Evolutionary conservation across 2,113 vertebrate genomes (phyloP).

Genomic region (Eudorcas thomsonii): DNA sequence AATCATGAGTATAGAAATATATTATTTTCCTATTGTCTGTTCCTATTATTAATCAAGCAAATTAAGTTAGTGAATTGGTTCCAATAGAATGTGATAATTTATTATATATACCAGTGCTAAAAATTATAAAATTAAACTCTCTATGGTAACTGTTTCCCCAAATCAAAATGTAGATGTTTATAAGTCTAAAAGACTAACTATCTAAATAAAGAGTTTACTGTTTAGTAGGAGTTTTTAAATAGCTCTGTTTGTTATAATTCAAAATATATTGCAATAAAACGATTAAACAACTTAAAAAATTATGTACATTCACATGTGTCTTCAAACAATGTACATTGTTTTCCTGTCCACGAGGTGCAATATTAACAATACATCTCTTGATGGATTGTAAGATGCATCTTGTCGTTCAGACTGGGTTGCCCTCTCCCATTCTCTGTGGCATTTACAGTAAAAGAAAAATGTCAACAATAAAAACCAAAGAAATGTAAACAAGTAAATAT

Average conservation of each 20-base stretch:
- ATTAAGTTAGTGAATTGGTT: conserved; percentile 58
- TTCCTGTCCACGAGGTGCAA: not conserved
- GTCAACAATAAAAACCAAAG: not conserved
- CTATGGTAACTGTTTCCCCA: not conserved
- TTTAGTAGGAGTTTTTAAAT: not conserved
- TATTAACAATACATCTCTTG: not conserved
- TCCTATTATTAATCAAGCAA: conserved; percentile 55
- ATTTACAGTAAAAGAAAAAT: not conserved
- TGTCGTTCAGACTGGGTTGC: not conserved
- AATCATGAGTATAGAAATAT: conserved; percentile 28
- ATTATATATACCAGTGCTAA: not conserved
- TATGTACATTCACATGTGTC: not conserved
- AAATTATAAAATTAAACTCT: conserved; percentile 42
- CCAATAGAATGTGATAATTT: conserved; percentile 48
- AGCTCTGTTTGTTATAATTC: conserved; percentile 20
- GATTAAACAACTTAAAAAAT: not conserved
- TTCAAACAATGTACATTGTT: not conserved
- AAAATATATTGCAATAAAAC: conserved; percentile 35
- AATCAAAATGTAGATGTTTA: conserved; percentile 23
- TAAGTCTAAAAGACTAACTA: not conserved
- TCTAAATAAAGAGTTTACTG: not conserved
- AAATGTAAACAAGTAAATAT: not conserved
- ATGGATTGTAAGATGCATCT: not conserved
- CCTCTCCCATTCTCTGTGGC: not conserved
- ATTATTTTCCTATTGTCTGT: conserved; percentile 54